phyloP scores from a whole-genome alignment of 2,113 vertebrate species.

The Rafetus swinhoei region DNA sequence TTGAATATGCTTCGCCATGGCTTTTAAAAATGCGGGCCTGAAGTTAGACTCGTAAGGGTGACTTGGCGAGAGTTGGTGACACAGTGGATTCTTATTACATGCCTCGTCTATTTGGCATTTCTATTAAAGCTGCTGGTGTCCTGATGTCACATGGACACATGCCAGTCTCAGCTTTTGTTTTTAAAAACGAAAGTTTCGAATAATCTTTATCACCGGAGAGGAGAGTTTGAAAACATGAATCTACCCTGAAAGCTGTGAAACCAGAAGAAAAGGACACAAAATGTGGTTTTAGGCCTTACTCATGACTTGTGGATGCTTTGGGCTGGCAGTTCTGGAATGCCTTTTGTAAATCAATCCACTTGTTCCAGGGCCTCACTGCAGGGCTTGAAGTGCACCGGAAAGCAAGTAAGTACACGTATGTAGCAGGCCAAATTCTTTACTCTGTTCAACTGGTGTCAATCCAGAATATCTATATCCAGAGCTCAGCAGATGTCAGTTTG shows the following conservation, averaged over 20 bases:
- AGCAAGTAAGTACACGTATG: background rate
- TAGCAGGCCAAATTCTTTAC: background rate
- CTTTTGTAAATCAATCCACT: background rate
- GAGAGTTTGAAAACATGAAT: background rate
- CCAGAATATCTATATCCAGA: background rate
- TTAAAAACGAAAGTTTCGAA: background rate
- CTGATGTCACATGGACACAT: background rate
- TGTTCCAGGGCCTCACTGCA: background rate
- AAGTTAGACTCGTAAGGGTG: background rate
- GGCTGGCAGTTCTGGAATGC: accelerated
- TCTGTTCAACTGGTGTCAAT: background rate
- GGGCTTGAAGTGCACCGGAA: background rate
- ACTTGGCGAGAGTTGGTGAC: background rate
- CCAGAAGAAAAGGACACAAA: background rate
- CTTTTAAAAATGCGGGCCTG: background rate
- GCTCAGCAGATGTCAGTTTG: background rate
- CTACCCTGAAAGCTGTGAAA: background rate
- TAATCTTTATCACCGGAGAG: background rate
- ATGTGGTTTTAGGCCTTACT: background rate
- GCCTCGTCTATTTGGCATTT: background rate
- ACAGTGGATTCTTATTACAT: background rate
- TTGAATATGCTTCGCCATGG: background rate
- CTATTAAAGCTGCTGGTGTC: background rate
- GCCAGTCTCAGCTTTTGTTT: background rate
- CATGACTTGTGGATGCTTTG: slow-evolving; percentile 4